Percentiles rank a stretch among this genome's conserved stretches.
phyloP scores from a whole-genome alignment of 1,140 invertebrate genomes.

The Grapholita molesta region DNA sequence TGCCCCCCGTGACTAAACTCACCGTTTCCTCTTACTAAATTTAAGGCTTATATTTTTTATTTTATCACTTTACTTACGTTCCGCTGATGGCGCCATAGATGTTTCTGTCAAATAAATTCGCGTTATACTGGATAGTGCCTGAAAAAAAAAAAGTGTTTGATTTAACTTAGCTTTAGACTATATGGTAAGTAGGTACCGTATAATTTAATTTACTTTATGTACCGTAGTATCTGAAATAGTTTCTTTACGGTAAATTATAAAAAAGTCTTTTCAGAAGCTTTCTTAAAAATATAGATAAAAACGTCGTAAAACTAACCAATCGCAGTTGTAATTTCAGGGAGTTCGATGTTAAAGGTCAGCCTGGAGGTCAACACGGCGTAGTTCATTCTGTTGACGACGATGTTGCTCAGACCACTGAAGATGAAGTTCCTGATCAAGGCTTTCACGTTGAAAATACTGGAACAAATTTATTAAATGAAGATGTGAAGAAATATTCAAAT shows the following conservation, averaged over 20 bases:
- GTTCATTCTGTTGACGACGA: constrained; percentile 38
- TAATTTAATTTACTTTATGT: no score
- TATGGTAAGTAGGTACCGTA: no score
- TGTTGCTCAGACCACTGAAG: constrained; percentile 43
- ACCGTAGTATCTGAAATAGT: no score
- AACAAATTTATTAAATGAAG: not conserved
- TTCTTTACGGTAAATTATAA: no score
- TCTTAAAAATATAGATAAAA: not conserved
- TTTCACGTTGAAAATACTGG: constrained; percentile 35
- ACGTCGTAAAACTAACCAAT: constrained; percentile 34
- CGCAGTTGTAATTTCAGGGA: constrained; percentile 36
- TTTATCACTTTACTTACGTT: constrained; percentile 24
- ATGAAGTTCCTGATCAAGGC: constrained; percentile 27
- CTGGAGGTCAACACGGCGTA: constrained; percentile 32
- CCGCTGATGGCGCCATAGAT: constrained; percentile 21
- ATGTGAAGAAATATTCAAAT: no score
- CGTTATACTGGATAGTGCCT: constrained; percentile 27
- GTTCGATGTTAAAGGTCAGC: constrained; percentile 36
- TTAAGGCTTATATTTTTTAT: not conserved
- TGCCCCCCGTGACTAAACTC: no score
- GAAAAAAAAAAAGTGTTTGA: constrained; percentile 9
- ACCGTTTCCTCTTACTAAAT: not conserved
- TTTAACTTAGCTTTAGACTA: no score
- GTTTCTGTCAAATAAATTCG: constrained; percentile 22
- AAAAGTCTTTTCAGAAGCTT: no score